Evolutionary conservation across 1,140 invertebrate genomes (phyloP).

Genomic region (Eubasilissa regina): DNA sequence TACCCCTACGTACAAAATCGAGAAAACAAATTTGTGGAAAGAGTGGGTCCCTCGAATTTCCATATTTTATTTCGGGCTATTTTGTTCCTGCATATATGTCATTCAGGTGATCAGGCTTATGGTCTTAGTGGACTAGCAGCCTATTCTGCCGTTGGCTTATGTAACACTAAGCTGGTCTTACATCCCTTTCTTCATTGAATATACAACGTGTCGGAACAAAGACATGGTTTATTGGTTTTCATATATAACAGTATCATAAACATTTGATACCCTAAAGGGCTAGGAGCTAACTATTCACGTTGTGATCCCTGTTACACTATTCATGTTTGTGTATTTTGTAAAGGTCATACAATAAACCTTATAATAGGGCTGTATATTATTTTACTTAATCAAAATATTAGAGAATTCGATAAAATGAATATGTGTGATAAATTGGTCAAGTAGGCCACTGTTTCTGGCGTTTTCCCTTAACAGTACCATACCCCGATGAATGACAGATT

Average conservation of each 20-base stretch:
- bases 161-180: slow-evolving; percentile 8
- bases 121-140: background rate
- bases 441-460: too few relatives aligned
- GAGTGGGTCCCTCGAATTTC: background rate
- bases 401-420: too few relatives aligned
- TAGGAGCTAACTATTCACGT: background rate
- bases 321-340: background rate
- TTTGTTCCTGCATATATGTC: background rate
- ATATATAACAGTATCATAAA: slow-evolving; percentile 11
- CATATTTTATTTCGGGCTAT: slow-evolving; percentile 10
- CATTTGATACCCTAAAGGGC: background rate
- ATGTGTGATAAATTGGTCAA: too few relatives aligned
- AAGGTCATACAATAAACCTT: background rate
- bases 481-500: too few relatives aligned
- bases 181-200: background rate
- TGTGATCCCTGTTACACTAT: background rate
- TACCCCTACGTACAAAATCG: background rate
- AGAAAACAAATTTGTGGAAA: slow-evolving; percentile 1
- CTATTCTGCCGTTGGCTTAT: slow-evolving; percentile 6
- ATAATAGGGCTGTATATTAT: background rate
- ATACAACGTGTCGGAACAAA: slow-evolving; percentile 3
- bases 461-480: too few relatives aligned
- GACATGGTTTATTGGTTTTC: background rate
- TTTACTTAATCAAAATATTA: too few relatives aligned
- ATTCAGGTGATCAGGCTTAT: slow-evolving; percentile 19